Evolutionary conservation across 1,140 invertebrate genomes (phyloP).

Genomic region (Lepidurus apus): DNA sequence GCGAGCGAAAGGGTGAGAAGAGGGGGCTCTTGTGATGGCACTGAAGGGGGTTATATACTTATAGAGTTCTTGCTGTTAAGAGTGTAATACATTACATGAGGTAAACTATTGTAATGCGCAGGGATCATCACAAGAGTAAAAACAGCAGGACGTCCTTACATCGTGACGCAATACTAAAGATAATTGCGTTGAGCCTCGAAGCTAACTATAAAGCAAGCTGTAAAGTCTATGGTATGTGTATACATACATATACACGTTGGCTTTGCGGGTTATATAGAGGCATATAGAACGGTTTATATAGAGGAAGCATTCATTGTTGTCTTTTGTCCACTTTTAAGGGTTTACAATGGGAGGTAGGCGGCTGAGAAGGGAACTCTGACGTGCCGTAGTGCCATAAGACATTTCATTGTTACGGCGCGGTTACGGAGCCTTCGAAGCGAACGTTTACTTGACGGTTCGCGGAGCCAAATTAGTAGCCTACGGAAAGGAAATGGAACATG

Average conservation of each 20-base stretch:
- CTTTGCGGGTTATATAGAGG: too few species aligned
- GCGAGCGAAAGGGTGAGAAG: too few species aligned
- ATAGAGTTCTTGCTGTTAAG: neutral
- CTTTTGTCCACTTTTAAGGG: neutral
- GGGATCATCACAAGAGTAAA: neutral
- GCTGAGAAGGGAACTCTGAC: neutral
- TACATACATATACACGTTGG: too few species aligned
- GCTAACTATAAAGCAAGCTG: too few species aligned
- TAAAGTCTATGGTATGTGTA: too few species aligned
- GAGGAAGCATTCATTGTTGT: too few species aligned
- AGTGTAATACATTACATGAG: neutral
- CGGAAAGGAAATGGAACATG: too few species aligned
- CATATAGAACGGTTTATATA: too few species aligned
- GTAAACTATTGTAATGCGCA: neutral
- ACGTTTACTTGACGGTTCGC: neutral
- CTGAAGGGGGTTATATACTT: too few species aligned
- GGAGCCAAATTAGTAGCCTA: neutral
- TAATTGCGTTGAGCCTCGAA: neutral
- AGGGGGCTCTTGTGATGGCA: too few species aligned
- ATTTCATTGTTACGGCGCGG: neutral
- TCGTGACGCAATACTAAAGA: neutral
- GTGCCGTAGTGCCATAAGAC: neutral
- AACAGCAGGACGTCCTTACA: neutral
- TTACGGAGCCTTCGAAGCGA: neutral
- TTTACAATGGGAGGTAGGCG: neutral